Percentiles rank a stretch among this genome's conserved stretches.
Conservation (phyloP, 2,113 vertebrate genomes). For the Pampusana beccarii region DNA sequence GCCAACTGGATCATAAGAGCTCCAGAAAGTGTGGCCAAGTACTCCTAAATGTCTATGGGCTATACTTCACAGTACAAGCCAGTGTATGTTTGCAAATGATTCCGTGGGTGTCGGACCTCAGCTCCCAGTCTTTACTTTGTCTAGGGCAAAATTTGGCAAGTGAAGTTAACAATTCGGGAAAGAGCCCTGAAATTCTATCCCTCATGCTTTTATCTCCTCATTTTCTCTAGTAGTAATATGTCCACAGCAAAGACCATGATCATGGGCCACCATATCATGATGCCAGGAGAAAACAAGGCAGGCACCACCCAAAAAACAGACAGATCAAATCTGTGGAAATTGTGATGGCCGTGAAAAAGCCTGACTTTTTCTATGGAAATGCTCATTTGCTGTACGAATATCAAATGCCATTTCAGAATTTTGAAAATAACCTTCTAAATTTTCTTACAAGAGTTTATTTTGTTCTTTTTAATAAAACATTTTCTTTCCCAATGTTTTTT, state of each 20-base stretch:
- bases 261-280: background rate
- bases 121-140: background rate
- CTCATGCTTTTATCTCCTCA: background rate
- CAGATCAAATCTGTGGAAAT: background rate
- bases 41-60: background rate
- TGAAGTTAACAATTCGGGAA: background rate
- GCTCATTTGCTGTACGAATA: background rate
- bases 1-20: background rate
- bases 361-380: background rate
- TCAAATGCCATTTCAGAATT: background rate
- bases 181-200: background rate
- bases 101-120: background rate
- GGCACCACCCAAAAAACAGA: background rate
- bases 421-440: background rate
- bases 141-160: background rate
- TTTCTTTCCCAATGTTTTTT: background rate
- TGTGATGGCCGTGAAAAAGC: fast-evolving
- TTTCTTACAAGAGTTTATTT: background rate
- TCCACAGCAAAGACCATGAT: background rate
- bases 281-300: background rate
- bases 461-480: background rate
- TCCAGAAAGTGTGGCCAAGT: background rate
- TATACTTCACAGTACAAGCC: background rate
- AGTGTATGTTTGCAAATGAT: background rate
- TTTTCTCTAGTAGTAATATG: background rate